A percentile compares a stretch with the other conserved stretches of the same genome.
phyloP scores from a whole-genome alignment of 2,888 invertebrate species.

The Emmelina monodactyla region DNA sequence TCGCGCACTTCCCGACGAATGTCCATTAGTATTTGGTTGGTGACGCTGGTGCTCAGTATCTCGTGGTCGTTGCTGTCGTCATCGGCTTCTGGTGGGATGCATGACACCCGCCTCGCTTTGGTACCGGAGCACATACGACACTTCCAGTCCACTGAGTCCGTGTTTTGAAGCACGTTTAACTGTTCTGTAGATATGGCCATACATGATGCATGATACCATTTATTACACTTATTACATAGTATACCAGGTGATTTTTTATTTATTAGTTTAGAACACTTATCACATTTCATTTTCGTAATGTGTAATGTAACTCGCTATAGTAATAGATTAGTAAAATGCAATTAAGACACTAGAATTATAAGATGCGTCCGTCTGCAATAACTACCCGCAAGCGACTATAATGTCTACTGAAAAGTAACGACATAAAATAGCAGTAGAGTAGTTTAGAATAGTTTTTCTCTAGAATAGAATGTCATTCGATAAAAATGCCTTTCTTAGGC shows the following conservation, averaged over 20 bases:
- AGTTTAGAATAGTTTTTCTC: too few relatives aligned
- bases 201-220: conserved; percentile 10
- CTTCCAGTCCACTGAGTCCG: conserved; percentile 11
- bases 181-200: conserved; percentile 5
- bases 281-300: too few relatives aligned
- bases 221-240: conserved; percentile 11
- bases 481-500: too few relatives aligned
- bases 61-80: conserved; percentile 1
- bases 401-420: too few relatives aligned
- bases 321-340: too few relatives aligned
- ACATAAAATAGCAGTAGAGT: too few relatives aligned
- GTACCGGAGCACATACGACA: conserved; percentile 4
- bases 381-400: too few relatives aligned
- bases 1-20: conserved; percentile 1
- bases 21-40: not conserved
- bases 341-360: too few relatives aligned
- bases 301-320: too few relatives aligned
- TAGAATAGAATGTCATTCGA: too few relatives aligned
- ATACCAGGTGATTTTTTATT: conserved; percentile 11
- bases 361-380: too few relatives aligned
- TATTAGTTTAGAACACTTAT: too few relatives aligned
- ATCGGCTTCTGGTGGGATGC: conserved; percentile 5
- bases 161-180: conserved; percentile 5
- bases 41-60: not conserved
- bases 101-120: conserved; percentile 6